Evolutionary conservation across 2,797 vertebrate species (phyloP), one percentile per base, ranked within the genome.

Genomic region (Cuniculus paca): DNA sequence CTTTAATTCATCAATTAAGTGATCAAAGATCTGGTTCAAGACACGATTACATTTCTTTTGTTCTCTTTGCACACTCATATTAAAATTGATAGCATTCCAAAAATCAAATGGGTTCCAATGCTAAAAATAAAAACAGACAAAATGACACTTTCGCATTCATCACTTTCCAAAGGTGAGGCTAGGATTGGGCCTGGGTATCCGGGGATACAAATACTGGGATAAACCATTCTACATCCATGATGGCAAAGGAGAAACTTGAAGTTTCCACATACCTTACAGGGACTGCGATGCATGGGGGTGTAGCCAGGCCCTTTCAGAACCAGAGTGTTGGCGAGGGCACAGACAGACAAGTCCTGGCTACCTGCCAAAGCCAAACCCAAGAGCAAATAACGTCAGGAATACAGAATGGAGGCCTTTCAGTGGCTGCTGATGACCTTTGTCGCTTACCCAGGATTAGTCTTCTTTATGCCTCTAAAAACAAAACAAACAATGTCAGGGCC

Each of bases 1-100:
- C 96, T 97, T 97, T 96, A 97, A 96, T 97, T 98, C 96, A 97
- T 97, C 97, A 97, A 97, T 98, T 98, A 97, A 97, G 94, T 95
- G 97, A 97, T 98, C 97, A 98, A 98, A 98, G 97, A 97, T 98
- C 93, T 97, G 94, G 95, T 94, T 97, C 95, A 79, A 96, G 94
- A 96, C 97, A 95, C 2, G 10, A 96, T 97, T 97, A 95, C 81
- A 90, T 95, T 97, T 95, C 96, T 97, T 98, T 98, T 97, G 95
- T 95, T 97, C 97, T 96, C 83, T 88, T 95, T 93, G 92, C 1
- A 17, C 95, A 79, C 95, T 74, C 81, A 61, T 96, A 96, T 94
- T 96, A 98, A 97, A 97, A 98, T 95, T 93, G 96, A 97, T 95
- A 96, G 96, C 96, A 91, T 95, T 97, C 95, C 61, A 34, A 95